Conservation (phyloP, 2,888 invertebrate species). For the Pycnomerus fuliginosus region DNA sequence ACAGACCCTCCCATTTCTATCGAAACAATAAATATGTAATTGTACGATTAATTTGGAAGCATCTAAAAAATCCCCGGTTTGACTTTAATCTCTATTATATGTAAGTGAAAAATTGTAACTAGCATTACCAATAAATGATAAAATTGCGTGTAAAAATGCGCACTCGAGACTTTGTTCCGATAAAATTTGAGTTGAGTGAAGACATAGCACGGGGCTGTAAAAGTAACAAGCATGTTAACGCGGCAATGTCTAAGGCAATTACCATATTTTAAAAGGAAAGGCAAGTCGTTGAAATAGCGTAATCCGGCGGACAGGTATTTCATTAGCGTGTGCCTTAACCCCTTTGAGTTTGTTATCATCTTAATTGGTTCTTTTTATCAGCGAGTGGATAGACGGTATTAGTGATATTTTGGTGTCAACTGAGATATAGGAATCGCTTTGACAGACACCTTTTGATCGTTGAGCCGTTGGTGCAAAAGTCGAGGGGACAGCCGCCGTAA, state of each 20-base stretch:
- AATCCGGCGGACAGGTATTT: constrained; percentile 19
- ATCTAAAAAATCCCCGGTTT: no score
- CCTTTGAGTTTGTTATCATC: constrained; percentile 13
- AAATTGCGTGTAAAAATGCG: no score
- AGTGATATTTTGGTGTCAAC: background rate
- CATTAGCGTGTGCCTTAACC: constrained; percentile 12
- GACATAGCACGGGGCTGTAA: constrained; percentile 37
- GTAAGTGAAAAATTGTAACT: no score
- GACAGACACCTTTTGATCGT: constrained; percentile 51
- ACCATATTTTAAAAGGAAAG: constrained; percentile 43
- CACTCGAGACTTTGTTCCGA: no score
- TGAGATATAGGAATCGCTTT: constrained; percentile 28
- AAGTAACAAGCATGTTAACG: constrained; percentile 43
- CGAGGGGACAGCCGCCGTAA: constrained; percentile 46
- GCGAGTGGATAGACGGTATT: background rate
- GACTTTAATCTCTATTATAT: no score
- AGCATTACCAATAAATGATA: no score
- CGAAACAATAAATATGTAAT: no score
- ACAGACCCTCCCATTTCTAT: no score
- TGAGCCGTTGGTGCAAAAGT: constrained; percentile 42
- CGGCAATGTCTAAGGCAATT: constrained; percentile 43
- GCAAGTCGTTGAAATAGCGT: constrained; percentile 7
- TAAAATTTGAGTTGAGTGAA: no score
- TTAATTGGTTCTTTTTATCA: background rate
- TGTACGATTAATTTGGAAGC: no score